A percentile compares a stretch with the other conserved stretches of the same genome.
phyloP scores from a whole-genome alignment of 2,113 vertebrate species.

The Paramisgurnus dabryanus region DNA sequence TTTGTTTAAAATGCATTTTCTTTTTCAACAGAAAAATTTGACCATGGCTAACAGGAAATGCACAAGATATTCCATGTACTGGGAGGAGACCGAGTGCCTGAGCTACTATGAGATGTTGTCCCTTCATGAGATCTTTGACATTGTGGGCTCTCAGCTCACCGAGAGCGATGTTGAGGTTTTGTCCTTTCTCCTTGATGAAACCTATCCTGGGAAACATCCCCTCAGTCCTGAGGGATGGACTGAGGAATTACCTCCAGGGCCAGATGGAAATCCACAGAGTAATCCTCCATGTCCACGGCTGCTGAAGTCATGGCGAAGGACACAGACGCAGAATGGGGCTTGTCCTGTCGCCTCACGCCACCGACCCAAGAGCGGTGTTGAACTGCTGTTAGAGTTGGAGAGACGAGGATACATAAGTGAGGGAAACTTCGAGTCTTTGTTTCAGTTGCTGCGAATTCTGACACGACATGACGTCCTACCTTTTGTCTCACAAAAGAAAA shows the following conservation, averaged over 20 bases:
- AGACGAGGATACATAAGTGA: conserved; percentile 81
- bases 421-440: conserved; percentile 78
- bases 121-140: conserved; percentile 85
- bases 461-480: conserved; percentile 86
- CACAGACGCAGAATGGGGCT: conserved; percentile 45
- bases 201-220: conserved; percentile 71
- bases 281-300: conserved; percentile 63
- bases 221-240: conserved; percentile 76
- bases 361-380: conserved; percentile 77
- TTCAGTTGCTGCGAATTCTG: conserved; percentile 84
- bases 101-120: conserved; percentile 87
- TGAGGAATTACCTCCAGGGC: conserved; percentile 51
- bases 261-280: background rate
- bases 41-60: conserved; percentile 65
- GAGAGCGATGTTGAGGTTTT: conserved; percentile 82
- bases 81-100: conserved; percentile 87
- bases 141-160: conserved; percentile 86
- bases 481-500: conserved; percentile 81
- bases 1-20: background rate
- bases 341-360: conserved; percentile 51
- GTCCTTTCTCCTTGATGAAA: conserved; percentile 85
- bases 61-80: conserved; percentile 64
- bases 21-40: conserved; percentile 35
- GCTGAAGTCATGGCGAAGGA: conserved; percentile 69
- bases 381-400: conserved; percentile 84